phyloP scores from a whole-genome alignment of 2,797 vertebrate genomes.

The Leptoclinus maculatus region DNA sequence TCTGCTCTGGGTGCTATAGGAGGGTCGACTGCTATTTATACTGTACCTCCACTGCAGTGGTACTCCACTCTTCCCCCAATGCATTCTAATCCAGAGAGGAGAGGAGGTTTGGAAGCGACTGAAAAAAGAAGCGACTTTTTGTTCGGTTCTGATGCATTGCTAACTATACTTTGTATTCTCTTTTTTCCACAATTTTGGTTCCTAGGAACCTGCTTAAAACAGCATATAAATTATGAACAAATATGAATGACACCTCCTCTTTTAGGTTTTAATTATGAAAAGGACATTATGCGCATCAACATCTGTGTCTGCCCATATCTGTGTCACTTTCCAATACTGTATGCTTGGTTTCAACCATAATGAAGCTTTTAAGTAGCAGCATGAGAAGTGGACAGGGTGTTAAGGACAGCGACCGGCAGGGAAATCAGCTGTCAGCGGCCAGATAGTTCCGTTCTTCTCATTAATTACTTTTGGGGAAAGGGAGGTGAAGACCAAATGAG shows the following conservation, averaged over 20 bases:
- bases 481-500: slow-evolving; percentile 80
- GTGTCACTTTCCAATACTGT: slow-evolving; percentile 57
- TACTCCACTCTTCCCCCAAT: slow-evolving; percentile 52
- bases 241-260: not conserved
- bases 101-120: slow-evolving; percentile 32
- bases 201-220: not conserved
- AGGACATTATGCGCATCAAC: slow-evolving; percentile 33
- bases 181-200: not conserved
- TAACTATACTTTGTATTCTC: not conserved
- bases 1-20: slow-evolving; percentile 71
- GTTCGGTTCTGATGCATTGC: slow-evolving; percentile 9
- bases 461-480: slow-evolving; percentile 83
- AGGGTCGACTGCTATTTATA: slow-evolving; percentile 76
- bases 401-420: slow-evolving; percentile 71
- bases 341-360: slow-evolving; percentile 73
- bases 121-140: slow-evolving; percentile 11
- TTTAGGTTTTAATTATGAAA: slow-evolving; percentile 14
- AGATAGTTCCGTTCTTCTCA: slow-evolving; percentile 80
- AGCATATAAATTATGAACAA: not conserved
- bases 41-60: slow-evolving; percentile 65
- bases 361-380: slow-evolving; percentile 78
- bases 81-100: slow-evolving; percentile 41
- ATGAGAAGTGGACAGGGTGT: slow-evolving; percentile 70
- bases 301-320: slow-evolving; percentile 41
- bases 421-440: slow-evolving; percentile 81